phyloP scores from a whole-genome alignment of 2,888 invertebrate genomes.

The Andricus quercusramuli region DNA sequence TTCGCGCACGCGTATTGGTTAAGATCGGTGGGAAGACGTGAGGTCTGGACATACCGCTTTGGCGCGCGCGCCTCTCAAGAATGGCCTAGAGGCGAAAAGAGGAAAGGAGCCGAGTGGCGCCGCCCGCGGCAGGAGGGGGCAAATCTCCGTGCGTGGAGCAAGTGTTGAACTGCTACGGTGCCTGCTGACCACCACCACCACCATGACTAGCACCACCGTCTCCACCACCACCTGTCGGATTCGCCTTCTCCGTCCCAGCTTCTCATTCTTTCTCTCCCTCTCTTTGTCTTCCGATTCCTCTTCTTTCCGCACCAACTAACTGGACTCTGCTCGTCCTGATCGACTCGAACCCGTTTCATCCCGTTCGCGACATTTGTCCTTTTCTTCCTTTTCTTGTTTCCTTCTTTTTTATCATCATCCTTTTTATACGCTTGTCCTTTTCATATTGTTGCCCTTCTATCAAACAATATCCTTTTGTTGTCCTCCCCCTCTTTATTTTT shows the following conservation, averaged over 20 bases:
- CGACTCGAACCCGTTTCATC: conserved; percentile 41
- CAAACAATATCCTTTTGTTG: neutral
- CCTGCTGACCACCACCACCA: conserved; percentile 75
- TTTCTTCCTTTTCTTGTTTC: conserved; percentile 7
- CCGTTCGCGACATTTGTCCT: conserved; percentile 24
- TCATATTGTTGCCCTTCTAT: conserved; percentile 16
- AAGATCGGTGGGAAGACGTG: conserved; percentile 66
- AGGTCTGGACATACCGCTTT: conserved; percentile 73
- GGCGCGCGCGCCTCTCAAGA: conserved; percentile 78
- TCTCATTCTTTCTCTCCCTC: conserved; percentile 47
- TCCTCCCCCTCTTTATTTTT: neutral
- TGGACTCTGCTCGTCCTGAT: conserved; percentile 55
- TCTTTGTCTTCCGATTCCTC: conserved; percentile 49
- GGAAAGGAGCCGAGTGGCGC: conserved; percentile 79
- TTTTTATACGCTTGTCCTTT: conserved; percentile 8
- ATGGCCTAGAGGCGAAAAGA: conserved; percentile 81
- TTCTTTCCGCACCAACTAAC: conserved; percentile 47
- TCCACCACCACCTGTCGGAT: conserved; percentile 69
- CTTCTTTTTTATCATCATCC: neutral
- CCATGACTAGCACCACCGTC: conserved; percentile 76
- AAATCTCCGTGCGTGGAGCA: conserved; percentile 63
- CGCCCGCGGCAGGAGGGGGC: conserved; percentile 76
- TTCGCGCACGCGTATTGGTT: conserved; percentile 65
- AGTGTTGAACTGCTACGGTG: conserved; percentile 66
- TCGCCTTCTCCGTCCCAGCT: conserved; percentile 41